Conservation (phyloP, 2,113 vertebrate genomes). For the Indri indri region DNA sequence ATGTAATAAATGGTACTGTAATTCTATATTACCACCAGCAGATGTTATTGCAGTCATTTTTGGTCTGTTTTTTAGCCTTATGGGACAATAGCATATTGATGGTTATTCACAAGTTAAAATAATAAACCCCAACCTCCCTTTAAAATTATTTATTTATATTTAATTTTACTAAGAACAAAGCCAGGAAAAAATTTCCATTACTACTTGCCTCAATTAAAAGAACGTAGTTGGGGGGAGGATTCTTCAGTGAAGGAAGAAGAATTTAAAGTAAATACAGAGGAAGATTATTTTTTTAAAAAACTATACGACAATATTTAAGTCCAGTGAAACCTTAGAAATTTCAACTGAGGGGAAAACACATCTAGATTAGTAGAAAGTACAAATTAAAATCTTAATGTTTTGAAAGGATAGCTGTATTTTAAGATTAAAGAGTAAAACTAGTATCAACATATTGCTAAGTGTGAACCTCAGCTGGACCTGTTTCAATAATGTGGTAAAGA, state of each 20-base stretch:
- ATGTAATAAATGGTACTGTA: background rate
- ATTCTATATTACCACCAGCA: background rate
- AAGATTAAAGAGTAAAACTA: conserved; percentile 13
- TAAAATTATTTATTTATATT: conserved; percentile 29
- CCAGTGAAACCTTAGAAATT: background rate
- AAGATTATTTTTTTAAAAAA: background rate
- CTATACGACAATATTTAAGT: background rate
- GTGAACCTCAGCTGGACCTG: background rate
- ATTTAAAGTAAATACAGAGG: background rate
- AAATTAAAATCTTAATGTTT: conserved; percentile 27
- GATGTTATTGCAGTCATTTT: background rate
- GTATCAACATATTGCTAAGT: background rate
- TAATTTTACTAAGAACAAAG: conserved; percentile 47
- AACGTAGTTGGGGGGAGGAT: background rate
- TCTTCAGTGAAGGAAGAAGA: background rate
- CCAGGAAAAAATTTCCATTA: background rate
- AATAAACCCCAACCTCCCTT: background rate
- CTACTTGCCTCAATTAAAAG: background rate
- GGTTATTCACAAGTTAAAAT: conserved; percentile 28
- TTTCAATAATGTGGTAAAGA: conserved; percentile 19
- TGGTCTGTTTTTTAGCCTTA: conserved; percentile 5
- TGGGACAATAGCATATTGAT: background rate
- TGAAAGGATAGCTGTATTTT: background rate
- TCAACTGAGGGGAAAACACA: background rate
- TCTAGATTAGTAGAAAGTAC: conserved; percentile 30